These are phyloP conservation scores for Grantiella picta DNA, from an alignment of 2,113 vertebrate species.

Conservation along the genomic window DNA sequence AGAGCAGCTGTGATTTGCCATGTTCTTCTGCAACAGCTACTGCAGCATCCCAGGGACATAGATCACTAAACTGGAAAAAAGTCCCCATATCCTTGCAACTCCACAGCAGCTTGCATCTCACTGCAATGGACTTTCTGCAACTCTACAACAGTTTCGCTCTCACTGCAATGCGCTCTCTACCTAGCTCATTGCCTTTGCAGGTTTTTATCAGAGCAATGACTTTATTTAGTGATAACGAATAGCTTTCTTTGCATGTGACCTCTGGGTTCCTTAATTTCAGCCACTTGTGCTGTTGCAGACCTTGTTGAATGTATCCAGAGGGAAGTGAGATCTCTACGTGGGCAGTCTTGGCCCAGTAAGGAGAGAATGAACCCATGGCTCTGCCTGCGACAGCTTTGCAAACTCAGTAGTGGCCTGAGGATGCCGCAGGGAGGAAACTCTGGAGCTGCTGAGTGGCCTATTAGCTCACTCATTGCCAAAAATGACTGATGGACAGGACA, in stretches of 20 bases:
- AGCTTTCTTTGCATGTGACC: not conserved
- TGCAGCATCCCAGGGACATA: rapidly evolving
- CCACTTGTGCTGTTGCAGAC: not conserved
- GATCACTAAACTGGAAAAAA: not conserved
- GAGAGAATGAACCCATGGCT: rapidly evolving
- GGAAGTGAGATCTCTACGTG: not conserved
- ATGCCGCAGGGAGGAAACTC: not conserved
- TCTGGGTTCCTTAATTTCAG: not conserved
- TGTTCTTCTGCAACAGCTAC: not conserved
- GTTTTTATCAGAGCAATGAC: not conserved
- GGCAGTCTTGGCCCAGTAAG: not conserved
- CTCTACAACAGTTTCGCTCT: not conserved
- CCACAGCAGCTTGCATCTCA: not conserved
- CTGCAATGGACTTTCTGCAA: not conserved
- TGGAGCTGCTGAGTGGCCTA: not conserved
- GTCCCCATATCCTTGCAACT: not conserved
- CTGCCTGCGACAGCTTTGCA: not conserved
- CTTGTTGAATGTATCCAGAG: not conserved
- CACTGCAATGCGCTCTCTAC: not conserved
- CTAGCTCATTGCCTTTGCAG: not conserved
- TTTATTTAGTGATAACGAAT: not conserved
- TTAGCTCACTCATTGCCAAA: not conserved
- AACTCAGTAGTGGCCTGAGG: not conserved
- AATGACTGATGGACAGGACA: not conserved
- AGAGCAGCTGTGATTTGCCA: not conserved